Percentiles rank a stretch among this genome's conserved stretches.
Evolutionary conservation across 2,113 vertebrate species (phyloP).

Genomic region (Climacteris rufus): DNA sequence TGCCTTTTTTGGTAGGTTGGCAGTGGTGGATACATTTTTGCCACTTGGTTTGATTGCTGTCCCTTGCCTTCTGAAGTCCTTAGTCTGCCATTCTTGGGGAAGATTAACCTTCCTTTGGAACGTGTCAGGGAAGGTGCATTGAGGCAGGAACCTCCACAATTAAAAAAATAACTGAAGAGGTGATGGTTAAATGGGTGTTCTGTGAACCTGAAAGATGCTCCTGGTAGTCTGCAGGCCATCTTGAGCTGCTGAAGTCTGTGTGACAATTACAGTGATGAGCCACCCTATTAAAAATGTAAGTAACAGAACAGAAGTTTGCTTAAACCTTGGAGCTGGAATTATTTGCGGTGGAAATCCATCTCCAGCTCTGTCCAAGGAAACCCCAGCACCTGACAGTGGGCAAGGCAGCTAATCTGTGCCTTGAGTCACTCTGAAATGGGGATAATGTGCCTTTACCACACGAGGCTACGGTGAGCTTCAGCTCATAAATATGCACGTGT

Average conservation of each 20-base stretch:
- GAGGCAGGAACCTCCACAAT: background rate
- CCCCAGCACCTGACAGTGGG: background rate
- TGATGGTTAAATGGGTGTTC: background rate
- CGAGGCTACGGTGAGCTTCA: background rate
- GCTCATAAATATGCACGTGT: background rate
- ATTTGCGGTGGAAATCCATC: background rate
- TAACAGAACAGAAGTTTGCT: background rate
- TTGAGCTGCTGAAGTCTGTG: background rate
- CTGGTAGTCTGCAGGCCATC: background rate
- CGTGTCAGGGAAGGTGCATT: background rate
- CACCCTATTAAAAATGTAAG: background rate
- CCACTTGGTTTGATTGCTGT: background rate
- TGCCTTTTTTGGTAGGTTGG: background rate
- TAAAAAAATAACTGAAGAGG: background rate
- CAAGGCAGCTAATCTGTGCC: background rate
- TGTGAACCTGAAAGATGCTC: background rate
- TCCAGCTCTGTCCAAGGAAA: background rate
- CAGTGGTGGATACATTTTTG: background rate
- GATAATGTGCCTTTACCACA: background rate
- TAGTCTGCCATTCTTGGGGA: background rate
- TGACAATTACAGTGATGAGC: background rate
- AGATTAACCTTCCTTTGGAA: background rate
- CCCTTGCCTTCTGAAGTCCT: background rate
- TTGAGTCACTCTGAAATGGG: constrained; percentile 28
- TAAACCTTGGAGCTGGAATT: background rate